Conservation (phyloP, 2,797 vertebrate species). For the Myotis pilosus region DNA sequence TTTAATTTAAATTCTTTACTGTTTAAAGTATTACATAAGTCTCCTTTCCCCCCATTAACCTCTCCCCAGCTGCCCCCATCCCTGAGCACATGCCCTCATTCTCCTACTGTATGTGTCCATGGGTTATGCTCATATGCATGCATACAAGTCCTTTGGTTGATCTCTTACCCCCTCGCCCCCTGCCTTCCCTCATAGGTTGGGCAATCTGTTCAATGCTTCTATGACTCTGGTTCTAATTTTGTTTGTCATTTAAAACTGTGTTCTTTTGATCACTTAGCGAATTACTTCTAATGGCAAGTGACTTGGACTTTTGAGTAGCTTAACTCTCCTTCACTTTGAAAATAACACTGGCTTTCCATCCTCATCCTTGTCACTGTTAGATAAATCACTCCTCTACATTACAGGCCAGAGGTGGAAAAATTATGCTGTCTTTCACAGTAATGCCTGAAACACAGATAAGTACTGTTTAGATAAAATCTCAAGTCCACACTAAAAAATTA, state of each 20-base stretch:
- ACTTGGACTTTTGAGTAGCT: neutral
- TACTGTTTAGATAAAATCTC: neutral
- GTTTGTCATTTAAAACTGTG: neutral
- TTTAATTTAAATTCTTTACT: neutral
- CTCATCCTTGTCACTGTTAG: neutral
- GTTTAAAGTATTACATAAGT: too few relatives aligned
- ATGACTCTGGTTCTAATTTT: too few relatives aligned
- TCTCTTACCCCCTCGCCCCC: too few relatives aligned
- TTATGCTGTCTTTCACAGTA: neutral
- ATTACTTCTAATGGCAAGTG: neutral
- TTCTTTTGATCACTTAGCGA: neutral
- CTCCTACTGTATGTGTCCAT: too few relatives aligned
- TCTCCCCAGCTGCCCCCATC: too few relatives aligned
- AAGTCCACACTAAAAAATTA: neutral
- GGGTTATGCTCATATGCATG: too few relatives aligned
- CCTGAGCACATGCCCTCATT: too few relatives aligned
- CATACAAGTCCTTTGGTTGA: too few relatives aligned
- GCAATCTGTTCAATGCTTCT: too few relatives aligned
- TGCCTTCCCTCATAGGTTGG: too few relatives aligned
- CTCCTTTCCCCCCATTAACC: too few relatives aligned
- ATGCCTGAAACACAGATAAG: neutral
- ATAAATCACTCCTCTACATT: neutral
- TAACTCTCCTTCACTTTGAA: neutral
- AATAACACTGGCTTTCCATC: neutral
- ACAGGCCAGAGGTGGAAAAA: neutral